phyloP scores from a whole-genome alignment of 2,888 invertebrate species.

The Venustoraphidia nigricollis region DNA sequence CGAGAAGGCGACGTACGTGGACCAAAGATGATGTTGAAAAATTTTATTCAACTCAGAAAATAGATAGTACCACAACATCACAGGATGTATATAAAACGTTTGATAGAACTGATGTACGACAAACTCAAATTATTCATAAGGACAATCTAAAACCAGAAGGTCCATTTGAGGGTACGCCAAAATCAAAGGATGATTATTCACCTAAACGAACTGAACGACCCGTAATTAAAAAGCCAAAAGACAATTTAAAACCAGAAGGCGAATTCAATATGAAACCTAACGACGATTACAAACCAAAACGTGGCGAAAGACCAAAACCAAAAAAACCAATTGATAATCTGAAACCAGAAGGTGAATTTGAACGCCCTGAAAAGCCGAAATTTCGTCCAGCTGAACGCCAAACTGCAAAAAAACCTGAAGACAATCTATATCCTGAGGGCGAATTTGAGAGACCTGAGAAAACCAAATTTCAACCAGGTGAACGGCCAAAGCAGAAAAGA shows the following conservation, averaged over 20 bases:
- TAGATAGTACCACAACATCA: slow-evolving; percentile 41
- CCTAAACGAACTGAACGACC: slow-evolving; percentile 24
- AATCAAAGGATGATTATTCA: slow-evolving; percentile 27
- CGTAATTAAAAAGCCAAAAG: slow-evolving; percentile 25
- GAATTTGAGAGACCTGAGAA: slow-evolving; percentile 30
- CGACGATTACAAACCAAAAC: too few species aligned
- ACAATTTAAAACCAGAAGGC: slow-evolving; percentile 30
- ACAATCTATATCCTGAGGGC: slow-evolving; percentile 41
- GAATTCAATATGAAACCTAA: too few species aligned
- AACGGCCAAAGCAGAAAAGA: slow-evolving; percentile 22
- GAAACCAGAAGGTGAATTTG: slow-evolving; percentile 38
- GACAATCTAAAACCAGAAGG: slow-evolving; percentile 37
- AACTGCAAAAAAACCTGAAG: slow-evolving; percentile 30
- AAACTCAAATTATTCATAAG: slow-evolving; percentile 23
- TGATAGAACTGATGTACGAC: slow-evolving; percentile 38
- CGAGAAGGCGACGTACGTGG: slow-evolving; percentile 47
- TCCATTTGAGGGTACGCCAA: slow-evolving; percentile 29
- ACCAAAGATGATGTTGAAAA: slow-evolving; percentile 59
- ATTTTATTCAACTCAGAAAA: slow-evolving; percentile 41
- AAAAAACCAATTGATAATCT: too few species aligned
- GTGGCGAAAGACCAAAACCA: too few species aligned
- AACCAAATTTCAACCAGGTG: slow-evolving; percentile 19
- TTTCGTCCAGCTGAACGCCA: slow-evolving; percentile 18
- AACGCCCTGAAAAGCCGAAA: slow-evolving; percentile 5
- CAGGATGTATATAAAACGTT: slow-evolving; percentile 50